Base-by-base conservation (phyloP, 1,140 invertebrate genomes). In the Eubasilissa regina region DNA sequence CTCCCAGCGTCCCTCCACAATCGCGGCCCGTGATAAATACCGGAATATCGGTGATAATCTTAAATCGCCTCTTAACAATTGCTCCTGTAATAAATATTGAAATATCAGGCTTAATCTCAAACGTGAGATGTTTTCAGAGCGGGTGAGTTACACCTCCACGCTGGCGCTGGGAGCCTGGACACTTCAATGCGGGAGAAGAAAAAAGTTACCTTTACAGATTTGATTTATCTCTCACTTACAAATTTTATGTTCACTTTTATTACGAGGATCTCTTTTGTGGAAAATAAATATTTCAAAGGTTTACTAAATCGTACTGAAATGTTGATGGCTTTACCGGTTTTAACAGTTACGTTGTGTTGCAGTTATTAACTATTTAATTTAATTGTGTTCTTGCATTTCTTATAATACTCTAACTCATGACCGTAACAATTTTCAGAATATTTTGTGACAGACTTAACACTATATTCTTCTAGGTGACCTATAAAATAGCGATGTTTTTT, bases 51-150 rank as follows among this genome's bases (percentile, higher is more conserved):
- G 70, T 74, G 70, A 74, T 73, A 62, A 81, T 81, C 80, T 81
- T 75, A 43, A 81, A 75, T 51, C 75, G 51, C 76, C 72, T 66
- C 76, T 81, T 79, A 79, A 81, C 77, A 81, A 81, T 81, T 62
- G 76, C 80, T 72, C 77, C 79, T 19, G 73, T 66, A 81, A 81
- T 81, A 81, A 81, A 81, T 81, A 81, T 81, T 51, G 44, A 78
- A 81, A 79, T 81, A 81, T 81, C 80, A 66, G 80, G 6, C 45
- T 64, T 75, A 75, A 78, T 78, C 70, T 81, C 60, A 55, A 48
- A 45, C 76, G 76, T 70, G 77, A 51, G 55, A 48, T 77, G 79
- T 64, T 73, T 74, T 47, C 74, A 51, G 74, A 72, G 45, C 35
- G 74, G 43, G 45, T 35, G 51, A 80, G 43, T 68, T 79, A 15